Evolutionary conservation across 2,797 vertebrate genomes (phyloP).

Genomic region (Paramormyrops hopkinsi): DNA sequence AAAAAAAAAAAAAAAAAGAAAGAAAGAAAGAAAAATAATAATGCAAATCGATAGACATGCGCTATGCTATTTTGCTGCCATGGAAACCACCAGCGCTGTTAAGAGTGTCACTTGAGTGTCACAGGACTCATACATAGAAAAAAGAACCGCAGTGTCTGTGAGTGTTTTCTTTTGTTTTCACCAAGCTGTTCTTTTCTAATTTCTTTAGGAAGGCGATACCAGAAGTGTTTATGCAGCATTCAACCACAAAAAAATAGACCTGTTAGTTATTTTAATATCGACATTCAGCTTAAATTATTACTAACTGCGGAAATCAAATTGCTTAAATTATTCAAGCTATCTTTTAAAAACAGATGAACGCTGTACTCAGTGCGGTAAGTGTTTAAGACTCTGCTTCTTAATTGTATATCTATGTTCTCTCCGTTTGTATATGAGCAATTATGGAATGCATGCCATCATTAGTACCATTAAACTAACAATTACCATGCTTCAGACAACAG

Average conservation of each 20-base stretch:
- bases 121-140: not conserved
- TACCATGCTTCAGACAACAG: conserved; percentile 5
- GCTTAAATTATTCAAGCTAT: not conserved
- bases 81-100: not conserved
- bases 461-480: not conserved
- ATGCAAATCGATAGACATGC: not conserved
- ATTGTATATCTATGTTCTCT: not conserved
- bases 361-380: not conserved
- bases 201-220: not conserved
- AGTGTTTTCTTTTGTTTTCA: not conserved
- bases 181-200: not conserved
- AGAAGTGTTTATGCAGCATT: not conserved
- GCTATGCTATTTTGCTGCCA: not conserved
- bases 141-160: not conserved
- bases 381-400: not conserved
- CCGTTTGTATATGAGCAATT: not conserved
- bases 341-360: not conserved
- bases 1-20: not conserved
- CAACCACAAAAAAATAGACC: not conserved
- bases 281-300: not conserved
- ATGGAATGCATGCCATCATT: not conserved
- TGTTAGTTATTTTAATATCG: not conserved
- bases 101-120: not conserved
- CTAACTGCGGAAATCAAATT: not conserved
- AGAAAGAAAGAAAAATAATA: not conserved